phyloP scores from a whole-genome alignment of 2,113 vertebrate genomes.

The Pelecanoides urinatrix region DNA sequence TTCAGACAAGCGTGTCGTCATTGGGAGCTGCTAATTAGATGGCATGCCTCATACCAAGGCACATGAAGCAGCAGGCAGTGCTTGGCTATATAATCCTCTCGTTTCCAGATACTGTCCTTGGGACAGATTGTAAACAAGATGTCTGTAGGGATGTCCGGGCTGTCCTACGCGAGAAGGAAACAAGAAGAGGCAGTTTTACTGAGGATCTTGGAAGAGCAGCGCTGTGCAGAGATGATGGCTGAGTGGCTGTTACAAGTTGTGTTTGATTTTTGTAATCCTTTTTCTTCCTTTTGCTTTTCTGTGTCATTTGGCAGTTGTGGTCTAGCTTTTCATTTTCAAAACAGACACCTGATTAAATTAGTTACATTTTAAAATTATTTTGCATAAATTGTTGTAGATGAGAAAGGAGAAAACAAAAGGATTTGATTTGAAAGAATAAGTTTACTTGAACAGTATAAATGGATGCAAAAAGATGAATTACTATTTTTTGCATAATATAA shows the following conservation, averaged over 20 bases:
- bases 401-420: slow-evolving; percentile 5
- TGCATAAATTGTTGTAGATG: not conserved
- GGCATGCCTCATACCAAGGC: not conserved
- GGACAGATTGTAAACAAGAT: not conserved
- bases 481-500: not conserved
- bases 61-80: slow-evolving; percentile 17
- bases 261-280: slow-evolving; percentile 44
- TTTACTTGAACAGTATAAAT: not conserved
- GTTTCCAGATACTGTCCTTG: not conserved
- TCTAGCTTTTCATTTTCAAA: not conserved
- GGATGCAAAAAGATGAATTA: not conserved
- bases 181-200: slow-evolving; percentile 67
- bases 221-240: slow-evolving; percentile 68
- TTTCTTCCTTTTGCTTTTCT: not conserved
- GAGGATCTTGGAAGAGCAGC: slow-evolving; percentile 68
- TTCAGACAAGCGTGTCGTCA: slow-evolving; percentile 59
- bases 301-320: not conserved
- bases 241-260: slow-evolving; percentile 75
- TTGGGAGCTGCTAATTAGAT: slow-evolving; percentile 48
- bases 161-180: slow-evolving; percentile 62
- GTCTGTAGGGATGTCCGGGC: slow-evolving; percentile 58
- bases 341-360: not conserved
- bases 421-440: slow-evolving; percentile 5
- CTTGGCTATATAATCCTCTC: not conserved
- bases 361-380: not conserved